Conservation (phyloP, 2,888 invertebrate species). For the Danaus chrysippus region DNA sequence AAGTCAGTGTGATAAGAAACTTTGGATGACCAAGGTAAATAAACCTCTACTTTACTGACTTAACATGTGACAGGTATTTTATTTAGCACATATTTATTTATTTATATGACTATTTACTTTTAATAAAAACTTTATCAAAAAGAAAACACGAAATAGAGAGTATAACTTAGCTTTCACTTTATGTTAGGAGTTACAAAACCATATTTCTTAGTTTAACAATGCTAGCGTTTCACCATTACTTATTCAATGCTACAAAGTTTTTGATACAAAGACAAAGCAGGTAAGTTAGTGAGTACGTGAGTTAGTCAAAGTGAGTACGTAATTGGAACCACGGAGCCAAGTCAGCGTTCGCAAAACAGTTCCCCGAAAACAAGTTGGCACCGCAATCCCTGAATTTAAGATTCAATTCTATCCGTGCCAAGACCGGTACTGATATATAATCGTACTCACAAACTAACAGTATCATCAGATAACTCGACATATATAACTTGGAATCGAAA, state of each 20-base stretch:
- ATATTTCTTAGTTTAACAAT: slow-evolving; percentile 1
- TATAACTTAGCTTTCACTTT: background rate
- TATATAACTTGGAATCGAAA: background rate
- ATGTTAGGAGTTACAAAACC: background rate
- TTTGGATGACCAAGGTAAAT: too few species aligned
- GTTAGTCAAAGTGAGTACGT: slow-evolving; percentile 22
- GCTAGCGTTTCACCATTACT: background rate
- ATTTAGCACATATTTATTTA: too few species aligned
- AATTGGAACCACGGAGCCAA: slow-evolving; percentile 24
- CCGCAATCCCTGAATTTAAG: slow-evolving; percentile 24
- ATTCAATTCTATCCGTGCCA: slow-evolving; percentile 26
- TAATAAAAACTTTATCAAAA: background rate
- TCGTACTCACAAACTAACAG: slow-evolving; percentile 16
- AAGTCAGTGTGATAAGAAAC: too few species aligned
- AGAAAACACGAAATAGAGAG: background rate
- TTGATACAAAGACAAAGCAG: slow-evolving; percentile 8
- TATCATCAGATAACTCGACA: slow-evolving; percentile 12
- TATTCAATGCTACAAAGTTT: slow-evolving; percentile 5
- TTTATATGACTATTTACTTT: too few species aligned
- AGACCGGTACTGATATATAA: slow-evolving; percentile 21
- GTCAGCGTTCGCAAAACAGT: slow-evolving; percentile 29
- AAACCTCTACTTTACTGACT: too few species aligned
- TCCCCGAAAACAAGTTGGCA: slow-evolving; percentile 27
- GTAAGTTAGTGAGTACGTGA: slow-evolving; percentile 7
- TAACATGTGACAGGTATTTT: too few species aligned